Percentiles rank a stretch among this genome's conserved stretches.
Conservation (phyloP, 92 coral and sea anemone genomes). For the Metridium senile region DNA sequence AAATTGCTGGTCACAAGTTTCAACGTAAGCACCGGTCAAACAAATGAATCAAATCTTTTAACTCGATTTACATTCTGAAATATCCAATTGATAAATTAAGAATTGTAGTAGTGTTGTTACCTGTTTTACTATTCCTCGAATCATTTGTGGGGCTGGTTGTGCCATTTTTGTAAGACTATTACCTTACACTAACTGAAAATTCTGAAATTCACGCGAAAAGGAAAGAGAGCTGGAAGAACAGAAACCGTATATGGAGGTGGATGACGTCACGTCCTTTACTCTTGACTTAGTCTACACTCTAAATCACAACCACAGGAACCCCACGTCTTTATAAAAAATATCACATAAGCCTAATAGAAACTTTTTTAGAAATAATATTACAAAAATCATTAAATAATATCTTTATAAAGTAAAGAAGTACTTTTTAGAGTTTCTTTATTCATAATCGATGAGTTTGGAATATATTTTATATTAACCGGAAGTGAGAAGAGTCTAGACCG, state of each 20-base stretch:
- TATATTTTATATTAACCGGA: background rate
- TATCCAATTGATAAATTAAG: background rate
- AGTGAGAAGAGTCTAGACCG: conserved; percentile 4
- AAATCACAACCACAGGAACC: conserved; percentile 9
- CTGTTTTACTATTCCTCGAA: conserved; percentile 97
- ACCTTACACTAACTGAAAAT: conserved; percentile 65
- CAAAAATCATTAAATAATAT: too few relatives aligned
- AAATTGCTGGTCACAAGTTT: background rate
- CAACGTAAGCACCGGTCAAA: conserved; percentile 5
- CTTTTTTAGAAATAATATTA: too few relatives aligned
- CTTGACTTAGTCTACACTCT: conserved; percentile 11
- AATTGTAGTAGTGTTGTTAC: conserved; percentile 28
- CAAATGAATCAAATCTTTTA: background rate
- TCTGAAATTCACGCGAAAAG: conserved; percentile 70
- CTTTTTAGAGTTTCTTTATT: background rate
- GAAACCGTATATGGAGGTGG: conserved; percentile 72
- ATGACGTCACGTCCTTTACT: conserved; percentile 65
- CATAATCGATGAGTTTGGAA: background rate
- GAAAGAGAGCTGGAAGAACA: conserved; percentile 49
- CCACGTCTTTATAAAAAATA: background rate
- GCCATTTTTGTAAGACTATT: conserved; percentile 62
- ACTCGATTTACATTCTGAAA: background rate
- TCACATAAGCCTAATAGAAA: too few relatives aligned
- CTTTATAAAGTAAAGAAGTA: too few relatives aligned
- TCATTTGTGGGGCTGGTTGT: conserved; percentile 87